Evolutionary conservation across 2,113 vertebrate species (phyloP), one percentile per base, ranked within the genome.

Genomic region (Hemiprocne comata): DNA sequence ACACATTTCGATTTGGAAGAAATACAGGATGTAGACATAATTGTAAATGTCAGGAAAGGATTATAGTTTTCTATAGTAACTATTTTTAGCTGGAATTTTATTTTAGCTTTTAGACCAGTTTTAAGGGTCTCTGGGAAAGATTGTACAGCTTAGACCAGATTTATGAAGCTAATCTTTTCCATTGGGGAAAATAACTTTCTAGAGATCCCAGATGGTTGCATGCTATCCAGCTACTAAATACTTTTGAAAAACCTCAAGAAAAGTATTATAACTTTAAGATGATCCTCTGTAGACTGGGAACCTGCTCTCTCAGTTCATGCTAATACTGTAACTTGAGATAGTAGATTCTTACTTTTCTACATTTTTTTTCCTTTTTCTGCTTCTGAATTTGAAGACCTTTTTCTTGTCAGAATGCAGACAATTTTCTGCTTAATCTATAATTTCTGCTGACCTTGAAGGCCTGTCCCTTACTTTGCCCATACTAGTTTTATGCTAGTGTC

Each of bases 11-110:
- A 4, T 69, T 90, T 78, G 73, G 57, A 94, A 78, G 65, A 78
- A 84, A 84, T 48, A 53, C 11, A n/a, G 18, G 24, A 51, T 9
- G 4, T 69, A 74, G 44, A 66, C 18, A 48, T 16, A 54, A 40
- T n/a, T 75, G 20, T 64, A 87, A 93, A 54, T 69, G 76, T 44
- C 9, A 1, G 51, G 33, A 77, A 94, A 91, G 65, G 9, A 79
- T 73, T 38, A 62, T 20, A 19, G 8, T 58, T 93, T 94, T 73
- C 71, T 62, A 6, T 46, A 66, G 58, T 51, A 88, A 50, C 53
- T 96, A 48, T 84, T 96, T 95, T 92, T 92, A 84, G 53, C 48
- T 64, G 55, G 40, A 31, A 34, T 77, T 89, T 84, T 88, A 60
- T 93, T 83, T 83, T 62, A 95, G 58, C 48, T 93, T 91, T 90